Conservation (phyloP, 2,113 vertebrate species). For the Syrmaticus mikado region DNA sequence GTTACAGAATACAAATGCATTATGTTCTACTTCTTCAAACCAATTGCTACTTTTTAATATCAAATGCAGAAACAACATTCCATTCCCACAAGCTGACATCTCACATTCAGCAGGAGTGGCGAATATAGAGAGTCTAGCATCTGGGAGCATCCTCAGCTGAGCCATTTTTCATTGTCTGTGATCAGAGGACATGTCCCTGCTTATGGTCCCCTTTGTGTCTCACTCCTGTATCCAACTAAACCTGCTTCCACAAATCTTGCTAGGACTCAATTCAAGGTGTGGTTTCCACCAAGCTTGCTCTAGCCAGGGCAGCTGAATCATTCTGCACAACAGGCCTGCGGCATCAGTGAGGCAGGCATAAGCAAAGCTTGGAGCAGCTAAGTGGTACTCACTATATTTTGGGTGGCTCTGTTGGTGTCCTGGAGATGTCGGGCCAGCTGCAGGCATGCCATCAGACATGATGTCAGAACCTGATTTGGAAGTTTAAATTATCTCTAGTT, state of each 20-base stretch:
- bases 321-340: fast-evolving
- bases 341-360: fast-evolving
- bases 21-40: no score
- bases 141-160: not conserved
- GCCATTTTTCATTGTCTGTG: not conserved
- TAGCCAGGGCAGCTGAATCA: not conserved
- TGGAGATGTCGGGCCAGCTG: fast-evolving
- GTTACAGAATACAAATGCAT: no score
- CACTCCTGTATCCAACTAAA: not conserved
- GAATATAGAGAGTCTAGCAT: not conserved
- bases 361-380: not conserved
- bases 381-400: fast-evolving
- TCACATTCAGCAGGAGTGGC: not conserved
- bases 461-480: not conserved
- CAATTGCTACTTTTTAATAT: no score
- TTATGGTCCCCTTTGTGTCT: not conserved
- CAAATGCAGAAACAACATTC: no score
- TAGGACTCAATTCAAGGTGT: not conserved
- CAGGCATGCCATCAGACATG: not conserved
- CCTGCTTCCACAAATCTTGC: not conserved
- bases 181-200: not conserved
- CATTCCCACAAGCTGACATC: no score
- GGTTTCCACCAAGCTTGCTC: not conserved
- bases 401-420: not conserved
- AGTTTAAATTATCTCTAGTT: not conserved